Evolutionary conservation across 2,113 vertebrate species (phyloP), one percentile per base, ranked within the genome.

Genomic region (Plecotus auritus): DNA sequence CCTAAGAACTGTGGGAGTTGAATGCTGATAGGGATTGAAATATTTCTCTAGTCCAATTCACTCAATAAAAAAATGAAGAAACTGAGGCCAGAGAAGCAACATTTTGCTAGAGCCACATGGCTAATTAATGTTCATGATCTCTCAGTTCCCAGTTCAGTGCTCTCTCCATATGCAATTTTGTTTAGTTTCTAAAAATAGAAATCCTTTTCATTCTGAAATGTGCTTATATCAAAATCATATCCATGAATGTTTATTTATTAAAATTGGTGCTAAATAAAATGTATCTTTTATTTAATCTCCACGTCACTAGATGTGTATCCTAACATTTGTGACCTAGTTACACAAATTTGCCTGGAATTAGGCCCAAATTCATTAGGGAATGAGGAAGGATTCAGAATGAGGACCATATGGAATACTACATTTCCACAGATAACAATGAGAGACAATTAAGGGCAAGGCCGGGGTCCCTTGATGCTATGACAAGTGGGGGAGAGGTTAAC

Each of bases 241-340:
- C 32, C 16, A 17, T 73, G 18, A 78, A 69, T 64, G 87, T 54
- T 91, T 90, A 72, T 17, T 84, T 88, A 59, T 61, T 72, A 84
- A 95, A 69, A n/a, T 37, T 84, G 42, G n/a, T 85, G 3, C 30
- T 85, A 87, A 90, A 42, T 76, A 40, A 95, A 90, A 82, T 77
- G 67, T 67, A 84, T 73, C 76, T 90, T 20, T 87, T 78, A 32
- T 77, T 95, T 80, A 54, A 67, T 93, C 16, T 86, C 14, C 59
- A 91, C 54, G 10, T 84, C 56, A 78, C 37, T 66, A 74, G 28
- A 47, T 90, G 56, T 88, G 12, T 91, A 74, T 74, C 89, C 20
- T 89, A 49, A 74, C 13, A 87, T 73, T 28, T 30, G 26, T 93
- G 56, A 74, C 32, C 42, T 18, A 37, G 35, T 90, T 30, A 69